Base-by-base conservation (phyloP, 2,888 invertebrate genomes). In the Stomorhina lunata region DNA sequence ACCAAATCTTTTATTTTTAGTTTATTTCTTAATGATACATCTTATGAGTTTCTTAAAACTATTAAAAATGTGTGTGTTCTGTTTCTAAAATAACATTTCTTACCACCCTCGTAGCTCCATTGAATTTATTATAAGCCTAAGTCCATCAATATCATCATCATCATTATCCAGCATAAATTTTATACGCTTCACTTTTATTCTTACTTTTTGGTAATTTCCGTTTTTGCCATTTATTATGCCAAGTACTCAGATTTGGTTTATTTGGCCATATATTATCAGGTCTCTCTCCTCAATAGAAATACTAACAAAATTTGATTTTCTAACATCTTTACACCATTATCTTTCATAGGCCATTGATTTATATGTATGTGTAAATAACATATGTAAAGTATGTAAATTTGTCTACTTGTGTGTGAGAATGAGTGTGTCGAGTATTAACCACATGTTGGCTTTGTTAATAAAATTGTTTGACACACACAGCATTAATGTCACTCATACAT, bases 241-340 rank as follows among this genome's bases (percentile, higher is more conserved):
- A 15, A 50, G 65, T 72, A 66, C 66, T 72, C 66, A 79, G 20
- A 27, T 66, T 72, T 29, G 71, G 71, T 65, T 78, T 71, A 59
- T 71, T 22, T 50, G n/a, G 22, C 17, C 37, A 55, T 34, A 50
- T 9, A 20, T 15, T 7, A n/a, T n/a, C n/a, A n/a, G n/a, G n/a
- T n/a, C 17, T n/a, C 15, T 10, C 9, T 40, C 27, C n/a, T 34
- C 15, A 29, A 7, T 43, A 55, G 5, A 59, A 45, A 25, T 72
- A 50, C 48, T 72, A 66, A 66, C 71, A 65, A 79, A 79, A 72
- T 79, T 72, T 72, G 79, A 79, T 79, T 79, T 79, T 79, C 72
- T 66, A 72, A 66, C 72, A 79, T 66, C 57, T 66, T 72, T 71
- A 22, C 65, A 59, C 48, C 71, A 72, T 59, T 65, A 78, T 78